These are phyloP conservation scores for Zelostemma sp. DNA, from an alignment of 1,140 invertebrate genomes.

Conservation along the genomic window DNA sequence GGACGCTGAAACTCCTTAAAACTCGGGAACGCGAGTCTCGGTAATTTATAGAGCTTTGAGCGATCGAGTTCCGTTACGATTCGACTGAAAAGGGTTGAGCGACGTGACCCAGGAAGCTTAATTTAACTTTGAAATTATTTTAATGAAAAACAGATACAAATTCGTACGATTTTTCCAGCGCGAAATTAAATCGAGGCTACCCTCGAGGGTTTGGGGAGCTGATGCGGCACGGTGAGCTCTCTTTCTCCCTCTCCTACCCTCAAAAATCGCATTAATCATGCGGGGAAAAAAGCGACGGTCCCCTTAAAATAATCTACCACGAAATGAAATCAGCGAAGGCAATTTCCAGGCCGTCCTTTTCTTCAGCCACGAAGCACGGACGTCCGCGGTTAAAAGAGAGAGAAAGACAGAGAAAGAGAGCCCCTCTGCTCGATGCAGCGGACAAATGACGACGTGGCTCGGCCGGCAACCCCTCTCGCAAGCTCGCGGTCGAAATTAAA, in stretches of 20 bases:
- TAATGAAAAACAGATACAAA: too few relatives aligned
- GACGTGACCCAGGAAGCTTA: too few relatives aligned
- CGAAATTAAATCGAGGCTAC: too few relatives aligned
- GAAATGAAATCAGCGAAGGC: slow-evolving; percentile 69
- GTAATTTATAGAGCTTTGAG: slow-evolving; percentile 43
- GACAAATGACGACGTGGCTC: slow-evolving; percentile 66
- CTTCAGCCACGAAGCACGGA: slow-evolving; percentile 27
- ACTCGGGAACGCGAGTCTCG: slow-evolving; percentile 51
- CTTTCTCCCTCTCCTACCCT: slow-evolving; percentile 22
- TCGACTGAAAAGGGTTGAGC: slow-evolving; percentile 35
- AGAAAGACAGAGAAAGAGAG: slow-evolving; percentile 20
- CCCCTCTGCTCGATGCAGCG: slow-evolving; percentile 24
- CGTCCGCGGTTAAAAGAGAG: slow-evolving; percentile 18
- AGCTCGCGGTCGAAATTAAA: slow-evolving; percentile 64
- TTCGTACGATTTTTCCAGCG: too few relatives aligned
- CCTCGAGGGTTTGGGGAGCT: too few relatives aligned
- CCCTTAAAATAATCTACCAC: slow-evolving; percentile 69
- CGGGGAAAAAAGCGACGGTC: slow-evolving; percentile 54
- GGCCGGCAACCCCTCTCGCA: slow-evolving; percentile 50
- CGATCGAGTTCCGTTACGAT: slow-evolving; percentile 43
- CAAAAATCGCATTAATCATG: slow-evolving; percentile 66
- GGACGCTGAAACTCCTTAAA: slow-evolving; percentile 66
- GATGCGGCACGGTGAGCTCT: too few relatives aligned
- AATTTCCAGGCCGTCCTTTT: slow-evolving; percentile 59
- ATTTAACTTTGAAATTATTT: too few relatives aligned